Evolutionary conservation across 1,140 invertebrate species (phyloP), one percentile per base, ranked within the genome.

Genomic region (Atta texana): DNA sequence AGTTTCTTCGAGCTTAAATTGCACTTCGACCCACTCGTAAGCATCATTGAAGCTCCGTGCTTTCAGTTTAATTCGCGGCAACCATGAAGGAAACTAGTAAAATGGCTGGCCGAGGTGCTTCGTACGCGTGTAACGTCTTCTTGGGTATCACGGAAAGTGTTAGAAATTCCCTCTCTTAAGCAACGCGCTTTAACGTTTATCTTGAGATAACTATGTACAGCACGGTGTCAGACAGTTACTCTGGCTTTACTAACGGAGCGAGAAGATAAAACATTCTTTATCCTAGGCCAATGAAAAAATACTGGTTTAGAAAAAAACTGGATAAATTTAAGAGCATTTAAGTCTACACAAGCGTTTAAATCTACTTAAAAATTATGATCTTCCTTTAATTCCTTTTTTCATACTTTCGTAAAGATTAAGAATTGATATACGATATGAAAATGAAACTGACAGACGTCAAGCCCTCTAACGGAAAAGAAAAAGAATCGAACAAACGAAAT

Each of bases 1-100:
- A 81, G 76, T 78, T 72, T 24, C 85, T 69, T 75, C 31, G 44
- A 81, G 85, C 74, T 86, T 81, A 86, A 86, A 86, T 86, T 80
- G 85, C 75, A 81, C 64, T 86, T 86, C 49, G 82, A 66, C 74
- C 82, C 82, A 85, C 63, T 85, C 72, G 82, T 78, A 78, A 78
- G 82, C 74, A 85, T 78, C 64, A 69, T 14, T 78, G 74, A 53
- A 57, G 82, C 82, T 69, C 66, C 55, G 55, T 63, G 55, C 80
- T 84, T 84, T 84, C 80, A 74, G 80, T 84, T 85, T 76, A 85
- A 85, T 78, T 85, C 63, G 59, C 53, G 75, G 74, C 63, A 85
- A 68, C 82, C 72, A 64, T 77, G 63, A 64, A 64, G 59, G 82
- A 57, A 85, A 85, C 74, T 85, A 78, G 63, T 34, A 85, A 85